Evolutionary conservation across 2,113 vertebrate species (phyloP).

Genomic region (Dicentrarchus labrax): DNA sequence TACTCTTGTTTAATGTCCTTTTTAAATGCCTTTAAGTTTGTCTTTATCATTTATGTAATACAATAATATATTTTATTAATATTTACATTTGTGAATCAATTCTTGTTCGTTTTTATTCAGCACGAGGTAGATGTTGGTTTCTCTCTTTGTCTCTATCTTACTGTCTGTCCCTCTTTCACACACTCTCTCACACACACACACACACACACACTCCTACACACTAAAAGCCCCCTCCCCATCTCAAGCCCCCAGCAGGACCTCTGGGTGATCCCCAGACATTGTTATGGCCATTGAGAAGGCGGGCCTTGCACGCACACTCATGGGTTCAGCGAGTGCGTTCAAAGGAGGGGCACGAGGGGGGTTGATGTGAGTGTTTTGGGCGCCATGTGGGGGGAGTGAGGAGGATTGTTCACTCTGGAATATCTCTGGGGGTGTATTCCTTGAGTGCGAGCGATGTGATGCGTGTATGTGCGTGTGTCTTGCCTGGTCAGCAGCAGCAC

Average conservation of each 20-base stretch:
- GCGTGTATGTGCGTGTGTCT: constrained; percentile 12
- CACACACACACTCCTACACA: constrained; percentile 3
- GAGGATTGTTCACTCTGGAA: constrained; percentile 21
- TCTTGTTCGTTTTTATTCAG: background rate
- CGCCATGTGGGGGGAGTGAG: constrained; percentile 28
- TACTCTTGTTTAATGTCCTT: background rate
- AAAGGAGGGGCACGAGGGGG: constrained; percentile 42
- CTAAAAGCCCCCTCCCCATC: background rate
- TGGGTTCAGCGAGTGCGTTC: constrained; percentile 68
- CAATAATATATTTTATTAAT: background rate
- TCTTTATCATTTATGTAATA: background rate
- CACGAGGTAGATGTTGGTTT: background rate
- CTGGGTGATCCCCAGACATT: constrained; percentile 62
- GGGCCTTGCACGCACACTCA: constrained; percentile 38
- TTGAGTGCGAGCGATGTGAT: constrained; percentile 6
- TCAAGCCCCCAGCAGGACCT: constrained; percentile 39
- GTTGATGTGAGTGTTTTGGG: constrained; percentile 41
- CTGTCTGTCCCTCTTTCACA: background rate
- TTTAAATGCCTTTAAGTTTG: too few species aligned
- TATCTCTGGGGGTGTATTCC: constrained; percentile 36
- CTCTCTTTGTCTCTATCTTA: constrained; percentile 14
- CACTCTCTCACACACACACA: constrained; percentile 8
- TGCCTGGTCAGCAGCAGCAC: constrained; percentile 43
- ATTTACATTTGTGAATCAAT: background rate
- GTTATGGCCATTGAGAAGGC: constrained; percentile 51